Evolutionary conservation across 2,797 vertebrate species (phyloP).

Genomic region (Sparus aurata): DNA sequence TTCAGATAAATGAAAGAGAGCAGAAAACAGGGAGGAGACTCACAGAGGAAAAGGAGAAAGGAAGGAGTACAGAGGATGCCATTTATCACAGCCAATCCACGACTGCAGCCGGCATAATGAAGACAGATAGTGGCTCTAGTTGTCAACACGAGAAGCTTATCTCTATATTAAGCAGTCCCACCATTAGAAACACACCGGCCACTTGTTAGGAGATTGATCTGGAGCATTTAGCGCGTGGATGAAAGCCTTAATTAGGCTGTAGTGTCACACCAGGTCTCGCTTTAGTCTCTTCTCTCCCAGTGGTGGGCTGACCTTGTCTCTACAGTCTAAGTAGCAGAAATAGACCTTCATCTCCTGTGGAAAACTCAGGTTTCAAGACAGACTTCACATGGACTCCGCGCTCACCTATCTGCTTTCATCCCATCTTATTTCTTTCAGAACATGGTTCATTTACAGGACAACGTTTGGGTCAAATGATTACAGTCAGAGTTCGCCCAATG

Average conservation of each 20-base stretch:
- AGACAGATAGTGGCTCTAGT: slow-evolving; percentile 63
- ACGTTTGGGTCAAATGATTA: slow-evolving; percentile 10
- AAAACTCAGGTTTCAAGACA: slow-evolving; percentile 32
- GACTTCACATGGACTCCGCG: slow-evolving; percentile 4
- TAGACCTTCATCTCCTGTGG: not conserved
- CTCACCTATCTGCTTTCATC: not conserved
- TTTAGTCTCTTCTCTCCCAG: slow-evolving; percentile 23
- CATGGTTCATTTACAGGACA: not conserved
- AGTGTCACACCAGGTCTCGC: slow-evolving; percentile 37
- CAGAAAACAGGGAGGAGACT: slow-evolving; percentile 9
- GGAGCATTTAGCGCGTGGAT: slow-evolving; percentile 48
- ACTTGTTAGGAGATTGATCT: slow-evolving; percentile 60
- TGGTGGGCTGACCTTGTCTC: slow-evolving; percentile 30
- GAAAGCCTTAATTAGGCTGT: slow-evolving; percentile 52
- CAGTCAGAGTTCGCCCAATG: not conserved
- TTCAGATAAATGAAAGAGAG: slow-evolving; percentile 51
- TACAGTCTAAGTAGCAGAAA: slow-evolving; percentile 21
- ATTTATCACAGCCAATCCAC: slow-evolving; percentile 70
- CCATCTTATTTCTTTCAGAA: not conserved
- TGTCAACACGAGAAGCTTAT: slow-evolving; percentile 58
- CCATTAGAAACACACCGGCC: slow-evolving; percentile 47
- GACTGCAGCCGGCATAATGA: slow-evolving; percentile 63
- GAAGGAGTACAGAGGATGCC: slow-evolving; percentile 55
- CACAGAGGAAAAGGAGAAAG: not conserved
- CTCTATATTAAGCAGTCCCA: slow-evolving; percentile 63